These are phyloP conservation scores for Polydesmus complanatus DNA, from an alignment of 2,888 invertebrate genomes.

Conservation along the genomic window DNA sequence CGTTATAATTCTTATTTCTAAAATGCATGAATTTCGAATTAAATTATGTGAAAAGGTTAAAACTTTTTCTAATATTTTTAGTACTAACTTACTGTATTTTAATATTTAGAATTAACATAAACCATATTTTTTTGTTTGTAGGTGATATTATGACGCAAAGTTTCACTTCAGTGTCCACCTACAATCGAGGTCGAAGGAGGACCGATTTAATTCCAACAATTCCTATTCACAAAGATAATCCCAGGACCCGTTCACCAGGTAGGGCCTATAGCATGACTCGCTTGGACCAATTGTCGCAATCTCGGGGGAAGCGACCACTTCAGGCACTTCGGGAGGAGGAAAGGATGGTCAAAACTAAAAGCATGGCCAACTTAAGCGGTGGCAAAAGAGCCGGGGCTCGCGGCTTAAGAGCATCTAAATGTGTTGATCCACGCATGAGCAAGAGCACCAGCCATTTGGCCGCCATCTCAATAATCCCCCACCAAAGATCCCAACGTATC, in stretches of 20 bases:
- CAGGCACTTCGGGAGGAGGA: conserved; percentile 15
- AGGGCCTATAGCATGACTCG: conserved; percentile 90
- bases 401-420: conserved; percentile 9
- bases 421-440: conserved; percentile 13
- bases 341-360: conserved; percentile 22
- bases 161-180: conserved; percentile 25
- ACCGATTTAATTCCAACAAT: conserved; percentile 83
- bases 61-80: no score
- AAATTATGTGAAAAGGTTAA: no score
- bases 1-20: no score
- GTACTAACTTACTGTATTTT: no score
- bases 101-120: conserved; percentile 17
- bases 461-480: conserved; percentile 18
- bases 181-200: conserved; percentile 24
- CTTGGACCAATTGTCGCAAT: conserved; percentile 68
- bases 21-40: no score
- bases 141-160: conserved; percentile 25
- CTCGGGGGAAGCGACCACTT: conserved; percentile 41
- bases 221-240: conserved; percentile 51
- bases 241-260: conserved; percentile 43
- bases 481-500: not conserved
- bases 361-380: conserved; percentile 22
- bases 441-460: conserved; percentile 17
- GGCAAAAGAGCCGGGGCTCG: conserved; percentile 10
- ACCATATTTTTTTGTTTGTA: conserved; percentile 16